Evolutionary conservation across 2,113 vertebrate species (phyloP).

Genomic region (Anolis carolinensis): DNA sequence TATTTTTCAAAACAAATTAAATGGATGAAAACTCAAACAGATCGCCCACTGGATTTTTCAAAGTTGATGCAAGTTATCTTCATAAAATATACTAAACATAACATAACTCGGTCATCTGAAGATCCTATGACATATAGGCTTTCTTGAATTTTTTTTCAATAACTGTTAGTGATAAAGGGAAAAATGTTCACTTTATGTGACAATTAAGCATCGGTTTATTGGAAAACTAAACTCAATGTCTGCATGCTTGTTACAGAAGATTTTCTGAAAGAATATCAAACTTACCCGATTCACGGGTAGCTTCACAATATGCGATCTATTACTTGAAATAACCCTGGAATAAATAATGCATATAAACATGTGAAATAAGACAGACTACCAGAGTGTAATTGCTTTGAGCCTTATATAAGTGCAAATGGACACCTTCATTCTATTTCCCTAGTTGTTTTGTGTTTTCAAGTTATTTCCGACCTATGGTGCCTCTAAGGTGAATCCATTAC

Average conservation of each 20-base stretch:
- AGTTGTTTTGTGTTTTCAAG: too few relatives aligned
- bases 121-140: not conserved
- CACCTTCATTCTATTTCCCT: not conserved
- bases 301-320: slow-evolving; percentile 93
- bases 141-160: not conserved
- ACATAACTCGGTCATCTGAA: not conserved
- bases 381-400: too few relatives aligned
- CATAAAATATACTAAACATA: not conserved
- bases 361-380: slow-evolving; percentile 8
- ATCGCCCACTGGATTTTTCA: not conserved
- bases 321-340: slow-evolving; percentile 92
- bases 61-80: not conserved
- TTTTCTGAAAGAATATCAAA: slow-evolving; percentile 26
- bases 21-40: not conserved
- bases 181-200: not conserved
- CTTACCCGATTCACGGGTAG: slow-evolving; percentile 88
- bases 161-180: not conserved
- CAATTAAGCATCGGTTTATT: not conserved
- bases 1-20: not conserved
- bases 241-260: not conserved
- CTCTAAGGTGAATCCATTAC: too few relatives aligned
- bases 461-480: too few relatives aligned
- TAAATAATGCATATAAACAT: slow-evolving; percentile 65
- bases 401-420: not conserved
- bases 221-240: not conserved